Percentiles rank a stretch among this genome's conserved stretches.
These are phyloP conservation scores for Vipera ursinii DNA, from an alignment of 2,797 vertebrate species.

Conservation along the genomic window DNA sequence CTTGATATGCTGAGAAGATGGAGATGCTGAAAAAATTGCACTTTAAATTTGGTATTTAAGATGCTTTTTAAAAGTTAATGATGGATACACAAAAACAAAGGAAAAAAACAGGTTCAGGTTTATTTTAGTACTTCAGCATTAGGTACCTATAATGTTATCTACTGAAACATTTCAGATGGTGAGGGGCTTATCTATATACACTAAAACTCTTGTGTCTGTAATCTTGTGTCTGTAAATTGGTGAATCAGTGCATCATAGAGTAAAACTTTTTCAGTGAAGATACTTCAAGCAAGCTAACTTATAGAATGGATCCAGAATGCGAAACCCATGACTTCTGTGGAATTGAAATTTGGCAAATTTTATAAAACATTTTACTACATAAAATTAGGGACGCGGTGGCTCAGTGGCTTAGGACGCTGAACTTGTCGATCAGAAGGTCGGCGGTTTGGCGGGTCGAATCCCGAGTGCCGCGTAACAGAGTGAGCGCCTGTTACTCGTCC, in stretches of 20 bases:
- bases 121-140: not conserved
- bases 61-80: not conserved
- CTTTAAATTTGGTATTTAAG: not conserved
- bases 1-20: not conserved
- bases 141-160: not conserved
- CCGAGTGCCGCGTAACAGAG: too few relatives aligned
- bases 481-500: too few relatives aligned
- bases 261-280: not conserved
- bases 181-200: not conserved
- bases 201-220: not conserved
- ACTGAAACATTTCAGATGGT: not conserved
- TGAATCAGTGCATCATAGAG: not conserved
- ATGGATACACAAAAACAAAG: not conserved
- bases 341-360: not conserved
- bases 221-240: not conserved
- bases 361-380: not conserved
- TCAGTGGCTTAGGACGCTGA: too few relatives aligned
- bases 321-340: not conserved
- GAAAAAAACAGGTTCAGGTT: not conserved
- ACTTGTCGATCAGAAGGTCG: too few relatives aligned
- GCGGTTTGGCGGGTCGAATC: too few relatives aligned
- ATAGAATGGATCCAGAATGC: not conserved
- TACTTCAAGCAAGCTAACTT: not conserved
- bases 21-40: not conserved
- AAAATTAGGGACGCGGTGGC: too few relatives aligned